Evolutionary conservation across 1,140 invertebrate genomes (phyloP).

Genomic region (Heliconius eleuchia): DNA sequence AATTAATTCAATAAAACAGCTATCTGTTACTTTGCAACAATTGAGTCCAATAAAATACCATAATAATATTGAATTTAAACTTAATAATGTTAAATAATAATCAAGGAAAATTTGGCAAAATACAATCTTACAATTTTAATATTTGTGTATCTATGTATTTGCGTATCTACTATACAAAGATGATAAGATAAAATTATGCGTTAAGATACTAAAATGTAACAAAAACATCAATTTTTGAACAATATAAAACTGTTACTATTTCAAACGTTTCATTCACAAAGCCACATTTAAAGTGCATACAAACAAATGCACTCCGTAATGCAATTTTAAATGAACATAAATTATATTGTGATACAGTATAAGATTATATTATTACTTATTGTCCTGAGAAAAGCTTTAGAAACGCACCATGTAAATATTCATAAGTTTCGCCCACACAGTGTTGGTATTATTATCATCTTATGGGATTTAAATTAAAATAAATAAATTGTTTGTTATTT

Average conservation of each 20-base stretch:
- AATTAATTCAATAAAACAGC: no score
- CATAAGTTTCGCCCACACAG: slow-evolving; percentile 39
- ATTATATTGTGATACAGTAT: slow-evolving; percentile 28
- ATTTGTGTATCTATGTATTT: no score
- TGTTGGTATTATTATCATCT: slow-evolving; percentile 33
- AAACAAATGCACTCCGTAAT: slow-evolving; percentile 53
- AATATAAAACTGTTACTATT: neutral
- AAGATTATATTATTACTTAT: slow-evolving; percentile 29
- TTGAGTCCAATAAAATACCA: no score
- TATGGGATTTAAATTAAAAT: neutral
- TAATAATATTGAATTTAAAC: no score
- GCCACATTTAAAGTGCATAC: neutral
- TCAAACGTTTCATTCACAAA: neutral
- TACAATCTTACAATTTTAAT: no score
- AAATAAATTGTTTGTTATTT: neutral
- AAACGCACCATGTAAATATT: slow-evolving; percentile 37
- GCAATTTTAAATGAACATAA: slow-evolving; percentile 30
- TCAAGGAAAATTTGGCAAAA: no score
- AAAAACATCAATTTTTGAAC: neutral
- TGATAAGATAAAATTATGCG: no score
- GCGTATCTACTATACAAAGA: no score
- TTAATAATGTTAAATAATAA: no score
- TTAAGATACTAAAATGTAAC: no score
- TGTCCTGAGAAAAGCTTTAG: slow-evolving; percentile 33
- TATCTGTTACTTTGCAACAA: no score